Evolutionary conservation across 2,113 vertebrate species (phyloP), one percentile per base, ranked within the genome.

Genomic region (Actinemys pallida): DNA sequence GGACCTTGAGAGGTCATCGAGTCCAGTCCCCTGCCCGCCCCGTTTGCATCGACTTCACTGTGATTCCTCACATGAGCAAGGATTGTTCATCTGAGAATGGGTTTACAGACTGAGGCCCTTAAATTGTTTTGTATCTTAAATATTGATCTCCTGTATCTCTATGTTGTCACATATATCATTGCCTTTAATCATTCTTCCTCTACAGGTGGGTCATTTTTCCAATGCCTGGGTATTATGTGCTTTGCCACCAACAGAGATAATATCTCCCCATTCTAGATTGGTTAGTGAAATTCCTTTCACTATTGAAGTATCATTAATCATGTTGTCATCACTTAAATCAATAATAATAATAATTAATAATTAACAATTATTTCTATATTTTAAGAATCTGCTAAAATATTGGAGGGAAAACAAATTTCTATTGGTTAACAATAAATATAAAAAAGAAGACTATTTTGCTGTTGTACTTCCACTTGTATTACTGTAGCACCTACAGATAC

Each of bases 231-330:
- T 81, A 93, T 96, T 95, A 96, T 79, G 27, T 96, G 92, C 91
- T 96, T 95, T 97, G 92, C 86, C 91, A 94, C 96, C 96, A 95
- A 92, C 94, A 95, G 95, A 95, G 96, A 96, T 96, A 97, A 97
- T 95, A 95, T 92, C 75, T 96, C 84, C 14, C 65, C 50, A 81
- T 95, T 96, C 90, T 93, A 79, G 81, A 27, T 81, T 94, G 57
- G 95, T 97, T 93, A 95, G 57, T 91, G 86, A 86, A 90, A 96
- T 92, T 88, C 65, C 83, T 96, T 95, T 75, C 84, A 75, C 93
- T 93, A 59, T 75, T 97, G 92, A 96, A 96, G 93, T 91, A 96
- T 95, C 95, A 96, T 95, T 97, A 96, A 97, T 97, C 93, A 96
- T 96, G 94, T 95, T 97, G 94, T 93, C 94, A 96, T 95, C 84